phyloP scores from a whole-genome alignment of 1,140 invertebrate species.

The Drosophila subpulchrella region DNA sequence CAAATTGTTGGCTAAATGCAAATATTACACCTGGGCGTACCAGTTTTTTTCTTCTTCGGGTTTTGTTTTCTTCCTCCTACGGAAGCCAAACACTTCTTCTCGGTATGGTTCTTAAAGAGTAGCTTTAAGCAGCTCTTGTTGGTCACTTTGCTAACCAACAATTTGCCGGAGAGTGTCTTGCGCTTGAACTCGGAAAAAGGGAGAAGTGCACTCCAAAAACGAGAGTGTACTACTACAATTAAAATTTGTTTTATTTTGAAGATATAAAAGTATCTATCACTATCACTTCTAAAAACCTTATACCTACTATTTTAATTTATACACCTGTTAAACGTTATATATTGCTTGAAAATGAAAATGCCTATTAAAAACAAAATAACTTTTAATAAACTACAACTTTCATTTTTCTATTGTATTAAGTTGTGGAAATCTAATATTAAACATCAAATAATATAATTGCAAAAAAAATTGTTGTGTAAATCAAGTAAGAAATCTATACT shows the following conservation, averaged over 20 bases:
- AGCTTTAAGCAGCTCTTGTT: constrained; percentile 32
- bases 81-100: constrained; percentile 30
- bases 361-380: no score
- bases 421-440: no score
- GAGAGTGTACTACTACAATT: not conserved
- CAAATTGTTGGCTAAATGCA: constrained; percentile 78
- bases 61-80: not conserved
- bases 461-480: no score
- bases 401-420: no score
- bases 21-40: constrained; percentile 72
- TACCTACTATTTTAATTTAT: no score
- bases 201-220: constrained; percentile 3
- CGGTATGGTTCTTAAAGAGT: constrained; percentile 19
- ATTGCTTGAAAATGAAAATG: no score
- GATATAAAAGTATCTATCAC: no score
- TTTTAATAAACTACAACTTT: no score
- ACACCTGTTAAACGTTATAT: no score
- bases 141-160: constrained; percentile 21
- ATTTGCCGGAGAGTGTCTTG: constrained; percentile 5
- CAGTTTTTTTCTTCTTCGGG: constrained; percentile 37
- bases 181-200: not conserved
- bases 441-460: no score
- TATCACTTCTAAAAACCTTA: no score
- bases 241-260: not conserved
- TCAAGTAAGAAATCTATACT: no score